Evolutionary conservation across 2,797 vertebrate species (phyloP).

Genomic region (Toxotes lorentzi): DNA sequence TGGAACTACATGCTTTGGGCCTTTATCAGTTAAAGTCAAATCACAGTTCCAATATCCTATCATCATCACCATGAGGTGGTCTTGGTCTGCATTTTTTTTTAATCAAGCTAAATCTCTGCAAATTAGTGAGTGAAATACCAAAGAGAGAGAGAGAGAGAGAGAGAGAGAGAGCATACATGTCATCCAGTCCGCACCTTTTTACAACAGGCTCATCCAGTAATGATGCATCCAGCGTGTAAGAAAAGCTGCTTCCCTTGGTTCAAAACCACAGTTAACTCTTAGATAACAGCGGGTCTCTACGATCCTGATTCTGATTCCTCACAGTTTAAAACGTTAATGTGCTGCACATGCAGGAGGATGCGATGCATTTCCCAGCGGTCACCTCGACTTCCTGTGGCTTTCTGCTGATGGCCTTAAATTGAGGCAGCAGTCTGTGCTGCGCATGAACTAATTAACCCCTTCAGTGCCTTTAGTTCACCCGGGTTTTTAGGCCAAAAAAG

Average conservation of each 20-base stretch:
- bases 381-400: conserved; percentile 10
- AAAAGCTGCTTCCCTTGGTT: conserved; percentile 6
- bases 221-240: conserved; percentile 6
- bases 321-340: neutral
- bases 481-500: neutral
- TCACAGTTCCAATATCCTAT: neutral
- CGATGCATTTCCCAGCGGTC: neutral
- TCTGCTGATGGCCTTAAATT: conserved; percentile 36
- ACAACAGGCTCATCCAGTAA: conserved; percentile 35
- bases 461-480: conserved; percentile 3
- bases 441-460: conserved; percentile 53
- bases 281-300: neutral
- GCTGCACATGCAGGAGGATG: neutral
- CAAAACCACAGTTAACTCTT: neutral
- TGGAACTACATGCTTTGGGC: neutral
- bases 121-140: neutral
- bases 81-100: neutral
- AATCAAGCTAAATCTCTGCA: neutral
- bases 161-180: neutral
- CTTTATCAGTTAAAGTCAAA: neutral
- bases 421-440: conserved; percentile 8
- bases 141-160: neutral
- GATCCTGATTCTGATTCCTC: neutral
- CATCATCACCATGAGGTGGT: neutral
- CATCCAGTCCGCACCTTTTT: conserved; percentile 49